phyloP scores from a whole-genome alignment of 2,888 invertebrate genomes.

The Tipula confusa region DNA sequence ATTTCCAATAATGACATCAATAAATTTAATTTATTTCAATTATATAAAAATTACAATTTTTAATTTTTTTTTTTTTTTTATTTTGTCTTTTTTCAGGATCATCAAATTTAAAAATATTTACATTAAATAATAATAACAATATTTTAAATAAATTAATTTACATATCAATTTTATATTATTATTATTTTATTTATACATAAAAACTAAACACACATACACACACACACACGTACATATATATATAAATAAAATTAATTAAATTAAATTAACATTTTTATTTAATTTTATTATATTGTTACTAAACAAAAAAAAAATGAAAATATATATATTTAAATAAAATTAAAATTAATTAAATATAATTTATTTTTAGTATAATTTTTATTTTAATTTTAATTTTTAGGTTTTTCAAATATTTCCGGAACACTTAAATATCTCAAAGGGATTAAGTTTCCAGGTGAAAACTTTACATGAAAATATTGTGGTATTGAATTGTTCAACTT shows the following conservation, averaged over 20 bases:
- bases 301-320: neutral
- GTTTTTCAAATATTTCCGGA: no score
- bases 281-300: neutral
- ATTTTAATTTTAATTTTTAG: neutral
- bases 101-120: conserved; percentile 26
- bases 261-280: neutral
- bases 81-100: conserved; percentile 8
- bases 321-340: neutral
- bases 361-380: neutral
- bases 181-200: conserved; percentile 28
- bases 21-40: neutral
- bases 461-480: no score
- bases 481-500: no score
- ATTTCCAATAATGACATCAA: neutral
- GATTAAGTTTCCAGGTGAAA: no score
- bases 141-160: neutral
- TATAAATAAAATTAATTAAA: conserved; percentile 8
- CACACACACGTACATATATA: no score
- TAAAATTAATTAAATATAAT: neutral
- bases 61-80: no score
- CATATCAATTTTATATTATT: conserved; percentile 29
- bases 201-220: neutral
- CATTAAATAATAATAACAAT: neutral
- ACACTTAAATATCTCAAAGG: no score
- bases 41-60: neutral